phyloP scores from a whole-genome alignment of 2,797 vertebrate genomes.

The Silurus aristotelis region DNA sequence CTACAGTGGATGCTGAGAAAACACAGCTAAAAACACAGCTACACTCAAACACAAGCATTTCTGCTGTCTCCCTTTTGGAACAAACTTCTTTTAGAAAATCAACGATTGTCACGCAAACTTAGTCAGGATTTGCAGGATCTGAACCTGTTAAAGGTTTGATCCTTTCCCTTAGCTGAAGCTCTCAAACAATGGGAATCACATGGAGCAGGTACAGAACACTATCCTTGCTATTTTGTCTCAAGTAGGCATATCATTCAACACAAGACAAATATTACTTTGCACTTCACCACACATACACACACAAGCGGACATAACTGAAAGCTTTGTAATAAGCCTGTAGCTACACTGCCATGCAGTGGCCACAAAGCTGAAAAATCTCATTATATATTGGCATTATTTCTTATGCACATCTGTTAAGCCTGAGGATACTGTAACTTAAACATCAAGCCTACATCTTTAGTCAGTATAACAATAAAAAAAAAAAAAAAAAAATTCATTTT shows the following conservation, averaged over 20 bases:
- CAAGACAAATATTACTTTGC: background rate
- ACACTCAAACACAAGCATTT: background rate
- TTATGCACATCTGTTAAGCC: background rate
- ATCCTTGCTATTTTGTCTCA: background rate
- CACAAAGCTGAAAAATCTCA: background rate
- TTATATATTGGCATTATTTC: background rate
- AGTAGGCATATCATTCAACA: background rate
- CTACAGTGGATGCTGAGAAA: background rate
- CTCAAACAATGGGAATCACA: background rate
- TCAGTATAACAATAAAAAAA: background rate
- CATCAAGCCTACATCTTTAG: background rate
- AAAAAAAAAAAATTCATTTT: background rate
- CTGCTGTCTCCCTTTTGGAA: background rate
- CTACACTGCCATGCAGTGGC: constrained; percentile 15
- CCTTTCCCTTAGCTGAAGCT: no score
- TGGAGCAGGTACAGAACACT: background rate
- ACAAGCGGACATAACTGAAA: background rate
- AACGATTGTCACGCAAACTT: background rate
- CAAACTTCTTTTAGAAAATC: background rate
- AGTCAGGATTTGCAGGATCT: background rate
- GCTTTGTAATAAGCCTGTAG: background rate
- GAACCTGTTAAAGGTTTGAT: background rate
- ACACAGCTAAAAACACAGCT: background rate
- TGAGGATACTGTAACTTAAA: background rate
- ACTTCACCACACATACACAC: background rate